These are phyloP conservation scores for Myotis daubentonii DNA, from an alignment of 2,797 vertebrate genomes.

Conservation along the genomic window DNA sequence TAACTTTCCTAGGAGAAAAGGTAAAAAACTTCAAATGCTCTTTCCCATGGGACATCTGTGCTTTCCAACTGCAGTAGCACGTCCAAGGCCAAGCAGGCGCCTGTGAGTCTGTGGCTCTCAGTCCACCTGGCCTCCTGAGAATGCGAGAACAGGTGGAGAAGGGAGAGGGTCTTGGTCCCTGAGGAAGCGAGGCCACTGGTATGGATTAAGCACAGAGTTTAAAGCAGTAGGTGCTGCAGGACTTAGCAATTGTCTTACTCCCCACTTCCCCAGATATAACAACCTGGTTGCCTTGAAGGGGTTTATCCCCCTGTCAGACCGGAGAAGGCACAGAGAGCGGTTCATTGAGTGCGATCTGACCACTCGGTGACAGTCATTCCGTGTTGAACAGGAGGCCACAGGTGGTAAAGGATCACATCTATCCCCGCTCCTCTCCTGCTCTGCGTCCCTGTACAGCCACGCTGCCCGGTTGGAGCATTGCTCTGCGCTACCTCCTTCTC, in stretches of 20 bases:
- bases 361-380: not conserved
- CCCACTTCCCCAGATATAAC: not conserved
- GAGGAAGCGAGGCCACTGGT: not conserved
- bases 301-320: not conserved
- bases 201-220: not conserved
- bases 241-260: not conserved
- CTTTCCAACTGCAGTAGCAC: not conserved
- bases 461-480: not conserved
- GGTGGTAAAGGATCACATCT: not conserved
- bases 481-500: not conserved
- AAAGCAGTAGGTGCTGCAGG: not conserved
- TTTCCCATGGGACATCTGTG: not conserved
- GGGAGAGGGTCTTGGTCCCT: not conserved
- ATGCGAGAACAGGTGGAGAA: not conserved
- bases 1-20: not conserved
- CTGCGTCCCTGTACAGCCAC: not conserved
- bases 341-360: not conserved
- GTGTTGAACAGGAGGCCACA: not conserved
- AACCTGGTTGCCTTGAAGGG: too few species aligned
- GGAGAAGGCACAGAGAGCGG: not conserved
- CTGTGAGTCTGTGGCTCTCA: not conserved
- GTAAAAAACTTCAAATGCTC: not conserved
- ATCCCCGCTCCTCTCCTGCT: not conserved
- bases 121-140: not conserved
- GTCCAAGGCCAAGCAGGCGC: fast-evolving